Evolutionary conservation across 2,888 invertebrate genomes (phyloP), one percentile per base, ranked within the genome.

Genomic region (Trichopoda pennipes): DNA sequence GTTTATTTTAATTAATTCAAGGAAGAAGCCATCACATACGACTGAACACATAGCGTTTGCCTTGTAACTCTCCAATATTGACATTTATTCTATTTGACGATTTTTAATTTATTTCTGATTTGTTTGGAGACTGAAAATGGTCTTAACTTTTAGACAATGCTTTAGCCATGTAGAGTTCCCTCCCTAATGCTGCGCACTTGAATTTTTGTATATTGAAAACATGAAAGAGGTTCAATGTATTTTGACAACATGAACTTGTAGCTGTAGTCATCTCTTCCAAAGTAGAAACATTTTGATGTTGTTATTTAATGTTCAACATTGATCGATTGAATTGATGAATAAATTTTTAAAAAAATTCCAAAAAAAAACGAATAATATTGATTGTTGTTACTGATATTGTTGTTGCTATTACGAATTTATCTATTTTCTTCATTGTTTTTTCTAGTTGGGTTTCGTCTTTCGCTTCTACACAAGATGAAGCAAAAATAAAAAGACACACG

Each of bases 241-340:
- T 38, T 38, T 2, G 28, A 53, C 42, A 49, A 53, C 38, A 69
- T 55, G 10, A 60, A 14, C 58, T 70, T 51, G 42, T 69, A 16
- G 1, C 17, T 51, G 17, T 9, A 55, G 21, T 61, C 72, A 35
- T 53, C 2, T 53, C 17, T 23, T 32, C 1, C 35, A 1, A 32
- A 47, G 53, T 66, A 12, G 12, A 66, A 66, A 55, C 21, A 68
- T 79, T 70, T 73, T 73, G 53, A 72, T 68, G 79, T 76, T 80
- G 76, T 79, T 79, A 79, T 79, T 79, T 75, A 75, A 68, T 79
- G 79, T 68, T 61, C 49, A 79, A 79, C 79, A 82, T 82, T 82
- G 82, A 82, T 72, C 79, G 79, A 82, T 79, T 79, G 79, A 79
- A 82, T 79, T 82, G 79, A 82, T 82, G 75, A 75, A 82, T 82